phyloP scores from a whole-genome alignment of 2,888 invertebrate genomes.

The Ectemnius continuus region DNA sequence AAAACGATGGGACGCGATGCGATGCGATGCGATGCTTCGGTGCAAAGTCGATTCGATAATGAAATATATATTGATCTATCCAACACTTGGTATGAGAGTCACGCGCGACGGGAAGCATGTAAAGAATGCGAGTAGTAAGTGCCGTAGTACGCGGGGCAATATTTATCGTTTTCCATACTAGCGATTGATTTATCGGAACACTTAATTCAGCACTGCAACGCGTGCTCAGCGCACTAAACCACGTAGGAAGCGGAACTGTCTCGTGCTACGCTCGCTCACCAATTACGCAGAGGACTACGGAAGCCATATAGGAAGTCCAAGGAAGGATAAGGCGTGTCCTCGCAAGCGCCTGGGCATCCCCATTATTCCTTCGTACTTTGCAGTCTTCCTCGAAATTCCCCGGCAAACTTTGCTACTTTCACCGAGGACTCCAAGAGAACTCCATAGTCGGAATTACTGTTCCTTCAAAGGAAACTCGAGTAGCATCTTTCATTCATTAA shows the following conservation, averaged over 20 bases:
- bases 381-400: not conserved
- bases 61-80: not conserved
- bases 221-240: constrained; percentile 31
- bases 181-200: constrained; percentile 40
- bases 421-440: too few species aligned
- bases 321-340: constrained; percentile 19
- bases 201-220: constrained; percentile 37
- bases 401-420: too few species aligned
- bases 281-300: constrained; percentile 38
- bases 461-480: too few species aligned
- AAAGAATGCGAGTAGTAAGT: not conserved
- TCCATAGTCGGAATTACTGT: too few species aligned
- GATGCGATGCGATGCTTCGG: not conserved
- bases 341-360: constrained; percentile 3
- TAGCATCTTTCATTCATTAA: too few species aligned
- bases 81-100: not conserved
- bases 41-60: not conserved
- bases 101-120: not conserved
- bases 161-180: constrained; percentile 17
- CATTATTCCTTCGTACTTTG: not conserved
- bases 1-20: not conserved
- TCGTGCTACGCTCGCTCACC: constrained; percentile 13
- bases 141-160: not conserved
- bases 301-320: constrained; percentile 33
- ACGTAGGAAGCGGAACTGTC: constrained; percentile 30